Percentiles rank a stretch among this genome's conserved stretches.
Conservation (phyloP, 2,113 vertebrate species). For the Loxodonta africana region DNA sequence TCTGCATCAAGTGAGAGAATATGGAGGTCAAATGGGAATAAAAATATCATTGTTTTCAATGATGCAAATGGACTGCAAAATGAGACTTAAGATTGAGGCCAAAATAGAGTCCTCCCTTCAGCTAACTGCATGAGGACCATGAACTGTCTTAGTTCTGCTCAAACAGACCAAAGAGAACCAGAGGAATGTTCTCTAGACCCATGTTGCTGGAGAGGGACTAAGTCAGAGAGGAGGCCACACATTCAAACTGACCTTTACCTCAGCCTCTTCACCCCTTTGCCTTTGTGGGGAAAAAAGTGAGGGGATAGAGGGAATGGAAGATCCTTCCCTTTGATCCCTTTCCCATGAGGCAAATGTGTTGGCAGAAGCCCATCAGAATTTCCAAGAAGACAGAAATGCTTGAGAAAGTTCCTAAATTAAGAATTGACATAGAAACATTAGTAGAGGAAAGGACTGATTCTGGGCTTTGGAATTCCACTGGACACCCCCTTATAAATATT, state of each 20-base stretch:
- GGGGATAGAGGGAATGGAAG: fast-evolving
- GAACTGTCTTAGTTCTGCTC: neutral
- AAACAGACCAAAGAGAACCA: neutral
- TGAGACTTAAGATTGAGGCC: neutral
- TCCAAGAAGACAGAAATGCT: neutral
- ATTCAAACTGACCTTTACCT: neutral
- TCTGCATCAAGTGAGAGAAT: neutral
- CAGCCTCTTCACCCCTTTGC: fast-evolving
- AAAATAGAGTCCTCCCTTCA: neutral
- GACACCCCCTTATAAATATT: neutral
- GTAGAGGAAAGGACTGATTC: neutral
- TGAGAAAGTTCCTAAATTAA: neutral
- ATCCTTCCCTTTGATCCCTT: neutral
- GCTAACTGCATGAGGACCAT: neutral
- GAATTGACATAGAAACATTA: neutral
- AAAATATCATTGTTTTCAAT: neutral
- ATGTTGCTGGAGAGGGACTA: neutral
- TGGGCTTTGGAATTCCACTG: fast-evolving
- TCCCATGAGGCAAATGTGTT: neutral
- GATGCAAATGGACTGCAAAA: neutral
- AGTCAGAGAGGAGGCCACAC: neutral
- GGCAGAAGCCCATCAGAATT: neutral
- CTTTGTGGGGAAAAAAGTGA: neutral
- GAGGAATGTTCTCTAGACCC: neutral
- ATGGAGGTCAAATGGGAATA: neutral